These are phyloP conservation scores for Mystacides longicornis DNA, from an alignment of 2,888 invertebrate genomes.

Conservation along the genomic window DNA sequence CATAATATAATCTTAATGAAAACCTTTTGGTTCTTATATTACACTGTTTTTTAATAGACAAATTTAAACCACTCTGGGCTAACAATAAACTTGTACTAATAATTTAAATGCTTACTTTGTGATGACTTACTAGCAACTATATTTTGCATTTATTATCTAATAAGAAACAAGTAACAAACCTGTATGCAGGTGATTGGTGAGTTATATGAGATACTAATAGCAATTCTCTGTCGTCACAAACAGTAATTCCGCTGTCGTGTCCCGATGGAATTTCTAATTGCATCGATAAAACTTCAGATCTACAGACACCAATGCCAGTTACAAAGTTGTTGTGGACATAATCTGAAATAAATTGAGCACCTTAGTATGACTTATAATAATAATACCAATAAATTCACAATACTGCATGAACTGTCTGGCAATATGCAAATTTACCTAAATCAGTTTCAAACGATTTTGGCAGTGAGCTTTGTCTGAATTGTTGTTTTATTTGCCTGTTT, in stretches of 20 bases:
- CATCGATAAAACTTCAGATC: slow-evolving; percentile 42
- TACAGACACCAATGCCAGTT: slow-evolving; percentile 41
- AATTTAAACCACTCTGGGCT: too few relatives aligned
- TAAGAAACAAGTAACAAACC: too few relatives aligned
- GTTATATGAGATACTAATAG: slow-evolving; percentile 42
- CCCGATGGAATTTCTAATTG: slow-evolving; percentile 45
- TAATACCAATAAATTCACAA: too few relatives aligned
- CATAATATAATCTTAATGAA: too few relatives aligned
- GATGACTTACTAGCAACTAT: too few relatives aligned
- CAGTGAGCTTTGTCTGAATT: slow-evolving; percentile 47
- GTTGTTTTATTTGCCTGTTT: slow-evolving; percentile 36
- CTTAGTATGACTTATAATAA: not conserved
- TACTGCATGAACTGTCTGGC: not conserved
- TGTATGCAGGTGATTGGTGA: slow-evolving; percentile 42
- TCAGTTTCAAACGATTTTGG: slow-evolving; percentile 36
- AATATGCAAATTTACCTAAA: slow-evolving; percentile 14
- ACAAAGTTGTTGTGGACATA: slow-evolving; percentile 28
- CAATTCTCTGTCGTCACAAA: slow-evolving; percentile 39
- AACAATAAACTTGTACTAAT: too few relatives aligned
- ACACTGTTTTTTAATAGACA: too few relatives aligned
- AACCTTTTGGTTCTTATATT: too few relatives aligned
- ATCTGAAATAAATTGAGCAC: slow-evolving; percentile 16
- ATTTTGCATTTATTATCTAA: too few relatives aligned
- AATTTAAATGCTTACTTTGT: too few relatives aligned
- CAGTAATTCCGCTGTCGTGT: slow-evolving; percentile 41